Evolutionary conservation across 2,797 vertebrate species (phyloP).

Genomic region (Pseudochirops cupreus): DNA sequence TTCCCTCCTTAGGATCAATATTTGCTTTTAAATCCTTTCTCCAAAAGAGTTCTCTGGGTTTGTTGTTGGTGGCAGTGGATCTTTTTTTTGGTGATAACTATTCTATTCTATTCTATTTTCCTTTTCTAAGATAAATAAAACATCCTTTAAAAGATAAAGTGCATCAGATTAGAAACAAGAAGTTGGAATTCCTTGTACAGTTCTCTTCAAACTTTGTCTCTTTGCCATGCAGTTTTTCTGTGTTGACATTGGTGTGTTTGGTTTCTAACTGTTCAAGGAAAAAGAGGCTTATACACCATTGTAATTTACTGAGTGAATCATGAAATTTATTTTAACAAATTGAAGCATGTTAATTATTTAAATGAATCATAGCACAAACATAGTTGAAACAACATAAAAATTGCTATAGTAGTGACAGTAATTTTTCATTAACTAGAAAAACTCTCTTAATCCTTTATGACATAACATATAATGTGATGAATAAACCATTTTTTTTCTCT

Average conservation of each 20-base stretch:
- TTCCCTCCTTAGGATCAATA: neutral
- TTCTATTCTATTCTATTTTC: neutral
- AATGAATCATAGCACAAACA: neutral
- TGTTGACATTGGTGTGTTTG: neutral
- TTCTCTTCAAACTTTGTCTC: neutral
- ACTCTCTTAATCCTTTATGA: neutral
- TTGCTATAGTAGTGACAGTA: neutral
- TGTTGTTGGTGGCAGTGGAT: neutral
- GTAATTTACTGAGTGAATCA: neutral
- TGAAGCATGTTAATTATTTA: neutral
- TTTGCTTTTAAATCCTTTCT: neutral
- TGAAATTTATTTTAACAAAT: neutral
- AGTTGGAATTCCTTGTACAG: neutral
- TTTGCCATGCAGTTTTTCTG: neutral
- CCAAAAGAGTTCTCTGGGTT: neutral
- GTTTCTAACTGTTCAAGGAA: neutral
- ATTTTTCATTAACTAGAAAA: neutral
- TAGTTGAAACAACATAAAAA: neutral
- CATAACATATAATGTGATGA: neutral
- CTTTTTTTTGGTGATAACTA: no score
- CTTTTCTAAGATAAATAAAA: neutral
- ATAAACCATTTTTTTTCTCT: neutral
- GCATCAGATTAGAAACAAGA: neutral
- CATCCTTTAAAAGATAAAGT: neutral
- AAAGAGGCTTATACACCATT: neutral